Evolutionary conservation across 2,888 invertebrate genomes (phyloP), one percentile per base, ranked within the genome.

Genomic region (Euplagia quadripunctaria): DNA sequence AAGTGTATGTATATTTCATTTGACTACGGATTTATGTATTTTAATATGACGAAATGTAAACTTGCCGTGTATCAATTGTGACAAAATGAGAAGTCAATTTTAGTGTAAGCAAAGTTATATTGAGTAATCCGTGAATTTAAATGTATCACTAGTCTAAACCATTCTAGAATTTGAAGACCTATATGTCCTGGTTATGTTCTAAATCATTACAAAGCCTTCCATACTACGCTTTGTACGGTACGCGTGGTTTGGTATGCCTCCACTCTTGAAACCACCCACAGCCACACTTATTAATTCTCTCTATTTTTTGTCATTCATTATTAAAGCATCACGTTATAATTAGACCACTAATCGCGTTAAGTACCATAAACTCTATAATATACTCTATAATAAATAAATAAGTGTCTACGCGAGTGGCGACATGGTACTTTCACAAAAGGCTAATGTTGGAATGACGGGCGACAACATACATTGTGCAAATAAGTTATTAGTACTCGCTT

Each of bases 91-190:
- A 74, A 84, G 85, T 83, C 83, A 83, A 85, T 87, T 80, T 82
- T 84, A 85, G 79, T 73, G 58, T 87, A 84, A 86, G 81, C 46
- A 79, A 79, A 77, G 77, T 82, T 83, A 77, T 83, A 80, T 74
- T 68, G 64, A 71, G 71, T 81, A 79, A 78, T 77, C 70, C 71
- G 77, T 79, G 77, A 77, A 70, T 78, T 75, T 81, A 75, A 82
- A 83, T 79, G 82, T 84, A 81, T 82, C 82, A 85, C 89, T 87
- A 87, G 86, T 86, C 85, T 79, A 73, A 49, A 85, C 82, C 78
- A 82, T 83, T 84, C 80, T 83, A 79, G 75, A 83, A 78, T 71
- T 68, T 66, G 77, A 65, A 67, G 67, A 51, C 5, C 11, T n/a
- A 16, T n/a, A 46, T 14, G 67, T 55, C 51, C 17, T 61, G 31